These are phyloP conservation scores for Sarcophaga caerulescens DNA, from an alignment of 2,888 invertebrate species.

Conservation along the genomic window DNA sequence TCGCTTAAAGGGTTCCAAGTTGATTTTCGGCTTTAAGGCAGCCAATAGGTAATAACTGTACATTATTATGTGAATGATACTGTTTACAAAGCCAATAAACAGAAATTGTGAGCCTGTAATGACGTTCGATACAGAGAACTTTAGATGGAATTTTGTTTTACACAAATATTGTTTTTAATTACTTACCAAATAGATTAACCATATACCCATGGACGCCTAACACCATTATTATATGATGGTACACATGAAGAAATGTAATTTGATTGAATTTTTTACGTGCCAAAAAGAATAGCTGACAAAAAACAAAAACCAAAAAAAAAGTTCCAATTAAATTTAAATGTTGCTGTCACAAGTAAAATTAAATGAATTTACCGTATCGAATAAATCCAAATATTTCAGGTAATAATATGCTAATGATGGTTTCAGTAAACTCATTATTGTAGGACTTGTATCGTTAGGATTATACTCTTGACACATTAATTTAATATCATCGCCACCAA, in stretches of 20 bases:
- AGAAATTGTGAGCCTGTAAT: too few species aligned
- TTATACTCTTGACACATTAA: conserved; percentile 66
- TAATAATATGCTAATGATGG: conserved; percentile 84
- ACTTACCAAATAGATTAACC: conserved; percentile 82
- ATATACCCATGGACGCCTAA: conserved; percentile 84
- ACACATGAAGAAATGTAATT: conserved; percentile 89
- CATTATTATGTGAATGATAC: conserved; percentile 90
- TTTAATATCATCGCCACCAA: conserved; percentile 65
- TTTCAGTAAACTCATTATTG: conserved; percentile 79
- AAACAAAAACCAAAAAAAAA: too few species aligned
- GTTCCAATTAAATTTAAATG: background rate
- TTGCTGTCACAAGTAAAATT: background rate
- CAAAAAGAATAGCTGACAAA: conserved; percentile 84
- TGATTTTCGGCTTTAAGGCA: conserved; percentile 84
- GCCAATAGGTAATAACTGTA: conserved; percentile 88
- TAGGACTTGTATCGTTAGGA: conserved; percentile 48
- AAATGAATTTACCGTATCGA: conserved; percentile 84
- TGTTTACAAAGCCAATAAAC: conserved; percentile 66
- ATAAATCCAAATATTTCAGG: conserved; percentile 85
- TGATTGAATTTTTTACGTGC: conserved; percentile 89
- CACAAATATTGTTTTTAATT: too few species aligned
- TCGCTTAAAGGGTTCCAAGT: conserved; percentile 89
- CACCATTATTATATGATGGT: conserved; percentile 91
- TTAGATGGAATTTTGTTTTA: too few species aligned
- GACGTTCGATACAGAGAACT: too few species aligned